Percentiles rank a stretch among this genome's conserved stretches.
Conservation (phyloP, 2,888 invertebrate species). For the Coenonympha arcania region DNA sequence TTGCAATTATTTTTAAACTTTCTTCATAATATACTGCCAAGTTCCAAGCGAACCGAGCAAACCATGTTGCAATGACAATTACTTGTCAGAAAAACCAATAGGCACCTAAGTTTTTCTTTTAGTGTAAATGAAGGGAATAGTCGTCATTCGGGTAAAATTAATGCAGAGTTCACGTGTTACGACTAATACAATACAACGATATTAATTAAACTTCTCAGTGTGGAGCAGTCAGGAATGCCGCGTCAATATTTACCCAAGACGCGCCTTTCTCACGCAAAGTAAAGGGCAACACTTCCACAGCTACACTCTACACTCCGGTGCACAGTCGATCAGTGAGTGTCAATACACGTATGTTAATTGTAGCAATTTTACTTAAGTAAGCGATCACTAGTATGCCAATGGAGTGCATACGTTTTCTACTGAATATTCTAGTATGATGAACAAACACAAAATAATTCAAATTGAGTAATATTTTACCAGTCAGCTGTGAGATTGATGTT, state of each 20-base stretch:
- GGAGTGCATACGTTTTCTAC: neutral
- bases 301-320: no score
- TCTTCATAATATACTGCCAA: no score
- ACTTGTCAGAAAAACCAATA: no score
- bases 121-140: no score
- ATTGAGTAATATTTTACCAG: neutral
- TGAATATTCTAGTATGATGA: neutral
- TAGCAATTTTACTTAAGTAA: constrained; percentile 42
- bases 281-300: constrained; percentile 26
- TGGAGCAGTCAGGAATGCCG: neutral
- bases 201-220: constrained; percentile 5
- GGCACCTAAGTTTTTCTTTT: no score
- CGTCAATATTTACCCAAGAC: constrained; percentile 58
- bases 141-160: neutral
- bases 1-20: no score
- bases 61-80: no score
- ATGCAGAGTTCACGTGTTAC: neutral
- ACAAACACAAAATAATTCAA: neutral
- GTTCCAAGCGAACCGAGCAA: no score
- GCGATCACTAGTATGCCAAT: neutral
- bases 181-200: neutral
- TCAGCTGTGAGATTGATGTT: neutral
- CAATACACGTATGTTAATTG: constrained; percentile 54
- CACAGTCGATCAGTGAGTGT: constrained; percentile 53
- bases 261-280: constrained; percentile 57